Evolutionary conservation across 2,888 invertebrate genomes (phyloP), one percentile per base, ranked within the genome.

Genomic region (Arctia plantaginis): DNA sequence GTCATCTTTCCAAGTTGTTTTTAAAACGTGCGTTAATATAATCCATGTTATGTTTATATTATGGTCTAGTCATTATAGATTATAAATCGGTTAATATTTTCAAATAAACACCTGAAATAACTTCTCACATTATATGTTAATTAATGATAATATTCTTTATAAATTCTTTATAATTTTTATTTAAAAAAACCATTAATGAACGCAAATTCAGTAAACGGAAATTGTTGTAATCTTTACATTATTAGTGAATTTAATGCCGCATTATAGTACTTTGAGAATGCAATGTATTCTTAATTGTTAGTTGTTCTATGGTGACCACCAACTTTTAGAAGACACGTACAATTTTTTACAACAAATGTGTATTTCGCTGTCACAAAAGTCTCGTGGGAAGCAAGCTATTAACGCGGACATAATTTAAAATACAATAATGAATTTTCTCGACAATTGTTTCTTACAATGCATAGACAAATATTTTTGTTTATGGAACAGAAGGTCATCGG

Each of bases 301-400:
- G 27, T 59, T 27, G 59, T 59, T 27, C 30, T 62, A 62, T 62
- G 18, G 13, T 15, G 18, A 62, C 18, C 18, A 20, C 18, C 6
- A 59, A 59, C 30, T 1, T 62, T 30, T 62, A 7, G 18, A 30
- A 30, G 7, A 7, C 7, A 62, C 15, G 30, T 47, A 30, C 66
- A 33, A n/a, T n/a, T 66, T 62, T 27, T 69, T 62, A 30, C 7
- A 44, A 39, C 15, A 20, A 10, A 39, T 41, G 12, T 59, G 27
- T 27, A 27, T 62, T 30, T 41, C 15, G 7, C 18, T 59, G 23
- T 70, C 70, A 71, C 71, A 78, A 80, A 51, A 74, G 12, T 67
- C n/a, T 65, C 81, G 83, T 83, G 83, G 51, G 80, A 84, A 84
- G 30, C 6, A 27, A 66, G 33, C 55, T 67, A 75, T 76, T 66